phyloP scores from a whole-genome alignment of 2,113 vertebrate genomes.

The Pterocles orientalis region DNA sequence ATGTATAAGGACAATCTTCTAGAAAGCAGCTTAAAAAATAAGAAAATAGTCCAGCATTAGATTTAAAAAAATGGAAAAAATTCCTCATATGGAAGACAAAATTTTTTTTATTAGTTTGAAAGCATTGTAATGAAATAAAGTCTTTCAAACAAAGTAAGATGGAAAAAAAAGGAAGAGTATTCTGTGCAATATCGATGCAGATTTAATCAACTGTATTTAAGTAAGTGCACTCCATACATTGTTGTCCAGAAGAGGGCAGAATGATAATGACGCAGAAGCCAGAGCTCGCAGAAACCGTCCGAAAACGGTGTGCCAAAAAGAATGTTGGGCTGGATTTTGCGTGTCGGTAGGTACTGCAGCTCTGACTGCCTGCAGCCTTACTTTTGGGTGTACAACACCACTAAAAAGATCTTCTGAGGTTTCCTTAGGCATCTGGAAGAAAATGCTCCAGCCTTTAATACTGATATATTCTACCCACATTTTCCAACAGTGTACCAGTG shows the following conservation, averaged over 20 bases:
- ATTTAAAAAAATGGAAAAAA: not conserved
- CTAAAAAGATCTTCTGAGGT: not conserved
- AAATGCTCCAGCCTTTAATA: not conserved
- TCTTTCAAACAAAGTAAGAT: not conserved
- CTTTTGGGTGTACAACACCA: not conserved
- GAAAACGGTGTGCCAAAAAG: not conserved
- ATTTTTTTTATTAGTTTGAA: not conserved
- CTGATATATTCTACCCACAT: not conserved
- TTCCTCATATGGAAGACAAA: not conserved
- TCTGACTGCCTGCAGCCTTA: not conserved
- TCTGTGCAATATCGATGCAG: not conserved
- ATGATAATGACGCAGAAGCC: accelerated
- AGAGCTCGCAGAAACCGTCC: not conserved
- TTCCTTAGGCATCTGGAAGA: not conserved
- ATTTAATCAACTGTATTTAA: not conserved
- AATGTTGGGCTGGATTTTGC: accelerated
- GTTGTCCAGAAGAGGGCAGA: not conserved
- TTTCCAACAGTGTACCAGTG: not conserved
- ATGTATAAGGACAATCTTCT: not conserved
- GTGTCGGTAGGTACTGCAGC: not conserved
- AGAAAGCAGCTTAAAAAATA: not conserved
- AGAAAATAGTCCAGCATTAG: not conserved
- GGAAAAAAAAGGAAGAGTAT: not conserved
- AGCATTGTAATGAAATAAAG: not conserved
- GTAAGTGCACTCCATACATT: not conserved